A percentile compares a stretch with the other conserved stretches of the same genome.
Conservation (phyloP, 2,113 vertebrate species). For the Hyperopisus bebe region DNA sequence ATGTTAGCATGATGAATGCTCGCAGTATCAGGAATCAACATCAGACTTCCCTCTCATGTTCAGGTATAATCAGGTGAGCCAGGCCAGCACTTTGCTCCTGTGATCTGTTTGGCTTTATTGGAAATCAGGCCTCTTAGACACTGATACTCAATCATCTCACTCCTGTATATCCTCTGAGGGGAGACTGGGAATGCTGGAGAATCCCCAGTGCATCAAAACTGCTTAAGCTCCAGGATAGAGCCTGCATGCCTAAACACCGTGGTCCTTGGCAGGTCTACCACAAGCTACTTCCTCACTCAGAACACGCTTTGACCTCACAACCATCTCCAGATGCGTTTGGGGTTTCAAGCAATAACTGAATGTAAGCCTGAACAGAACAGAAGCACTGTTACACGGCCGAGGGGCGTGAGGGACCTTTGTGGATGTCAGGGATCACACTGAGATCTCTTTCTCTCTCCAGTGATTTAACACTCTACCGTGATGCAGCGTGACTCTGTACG, state of each 20-base stretch:
- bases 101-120: background rate
- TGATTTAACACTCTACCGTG: background rate
- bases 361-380: background rate
- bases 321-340: background rate
- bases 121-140: background rate
- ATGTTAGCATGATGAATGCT: background rate
- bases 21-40: background rate
- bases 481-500: conserved; percentile 13
- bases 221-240: background rate
- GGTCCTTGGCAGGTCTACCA: background rate
- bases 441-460: background rate
- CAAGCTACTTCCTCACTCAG: background rate
- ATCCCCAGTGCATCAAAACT: background rate
- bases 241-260: background rate
- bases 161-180: background rate
- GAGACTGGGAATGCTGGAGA: background rate
- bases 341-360: background rate
- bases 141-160: background rate
- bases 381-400: background rate
- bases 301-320: background rate
- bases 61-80: background rate
- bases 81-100: background rate
- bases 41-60: background rate
- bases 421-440: background rate
- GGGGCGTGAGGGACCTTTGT: background rate